A percentile compares a stretch with the other conserved stretches of the same genome.
phyloP scores from a whole-genome alignment of 2,797 vertebrate genomes.

The Mycteria americana region DNA sequence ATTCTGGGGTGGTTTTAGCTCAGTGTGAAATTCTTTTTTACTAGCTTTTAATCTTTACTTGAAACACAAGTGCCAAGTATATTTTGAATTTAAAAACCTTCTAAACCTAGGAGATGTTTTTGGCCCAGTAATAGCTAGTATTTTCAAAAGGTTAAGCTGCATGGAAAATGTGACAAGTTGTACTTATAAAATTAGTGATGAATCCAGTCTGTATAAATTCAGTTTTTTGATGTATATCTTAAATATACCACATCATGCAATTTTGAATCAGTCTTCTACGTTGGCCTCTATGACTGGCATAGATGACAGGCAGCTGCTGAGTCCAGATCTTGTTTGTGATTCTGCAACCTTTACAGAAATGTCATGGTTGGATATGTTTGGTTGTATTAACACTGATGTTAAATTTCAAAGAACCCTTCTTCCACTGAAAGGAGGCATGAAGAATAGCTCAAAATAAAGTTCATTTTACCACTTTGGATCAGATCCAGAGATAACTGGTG shows the following conservation, averaged over 20 bases:
- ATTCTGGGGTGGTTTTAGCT: background rate
- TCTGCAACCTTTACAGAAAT: conserved; percentile 28
- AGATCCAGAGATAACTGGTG: background rate
- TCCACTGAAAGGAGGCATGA: background rate
- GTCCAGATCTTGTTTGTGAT: background rate
- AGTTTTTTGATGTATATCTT: background rate
- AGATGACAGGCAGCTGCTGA: background rate
- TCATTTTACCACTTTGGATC: background rate
- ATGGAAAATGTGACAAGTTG: background rate
- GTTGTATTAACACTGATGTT: background rate
- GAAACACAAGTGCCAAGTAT: background rate
- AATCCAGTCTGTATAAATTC: background rate
- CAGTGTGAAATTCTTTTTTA: conserved; percentile 1
- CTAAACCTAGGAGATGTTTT: background rate
- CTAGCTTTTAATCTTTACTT: conserved; percentile 36
- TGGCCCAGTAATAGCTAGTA: background rate
- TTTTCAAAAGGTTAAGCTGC: conserved; percentile 11
- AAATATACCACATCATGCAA: background rate
- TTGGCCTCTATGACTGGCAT: background rate
- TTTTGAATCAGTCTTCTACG: background rate
- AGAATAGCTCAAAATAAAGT: background rate
- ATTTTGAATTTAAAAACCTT: conserved; percentile 17
- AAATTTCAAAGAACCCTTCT: background rate
- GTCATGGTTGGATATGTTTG: background rate
- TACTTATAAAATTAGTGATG: background rate